Base-by-base conservation (phyloP, 2,797 vertebrate genomes). In the Chaetodon trifasciatus region DNA sequence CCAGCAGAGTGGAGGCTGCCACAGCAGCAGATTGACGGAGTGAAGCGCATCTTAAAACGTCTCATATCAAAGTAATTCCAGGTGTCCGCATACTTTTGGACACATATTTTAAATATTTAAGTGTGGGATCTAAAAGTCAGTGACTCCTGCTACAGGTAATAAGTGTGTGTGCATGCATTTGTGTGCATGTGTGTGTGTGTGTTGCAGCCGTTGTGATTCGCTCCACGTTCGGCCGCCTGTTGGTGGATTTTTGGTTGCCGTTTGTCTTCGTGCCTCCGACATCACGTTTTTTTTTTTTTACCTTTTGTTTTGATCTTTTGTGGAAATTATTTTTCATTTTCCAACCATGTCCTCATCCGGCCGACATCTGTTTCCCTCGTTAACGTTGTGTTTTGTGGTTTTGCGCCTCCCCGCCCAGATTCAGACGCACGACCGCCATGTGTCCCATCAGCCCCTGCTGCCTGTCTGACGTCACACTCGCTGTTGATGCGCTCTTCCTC, bases 391-490 rank as follows among this genome's bases (percentile, higher is more conserved):
- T 39, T 80, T 40, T 70, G 76, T 87, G 56, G 57, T 81, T 79
- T 64, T 81, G 78, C 72, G 60, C 42, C 40, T 60, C 56, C 78
- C 5, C 0, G 10, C 64, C 76, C 50, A 55, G 74, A 80, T 70
- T 67, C 55, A 67, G 69, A 57, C 6, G 0, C 78, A 62, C 42
- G 37, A 19, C 63, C 47, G 3, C 52, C 74, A 15, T 47, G 21
- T 66, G 12, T 73, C 71, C 73, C 79, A 76, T 91, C 68, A 57
- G 72, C 57, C 57, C 44, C 58, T 13, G 67, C 81, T 72, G 64
- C 60, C 61, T 55, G 70, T 79, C 13, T 76, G 47, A 72, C 42
- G 0, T 77, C 64, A 37, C 60, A 3, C 44, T 8, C 10, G 15
- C 8, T 15, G 44, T 12, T 0, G 0, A 8, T 23, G 24, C n/a